Evolutionary conservation across 2,888 invertebrate genomes (phyloP), one percentile per base, ranked within the genome.

Genomic region (Heliconius sara): DNA sequence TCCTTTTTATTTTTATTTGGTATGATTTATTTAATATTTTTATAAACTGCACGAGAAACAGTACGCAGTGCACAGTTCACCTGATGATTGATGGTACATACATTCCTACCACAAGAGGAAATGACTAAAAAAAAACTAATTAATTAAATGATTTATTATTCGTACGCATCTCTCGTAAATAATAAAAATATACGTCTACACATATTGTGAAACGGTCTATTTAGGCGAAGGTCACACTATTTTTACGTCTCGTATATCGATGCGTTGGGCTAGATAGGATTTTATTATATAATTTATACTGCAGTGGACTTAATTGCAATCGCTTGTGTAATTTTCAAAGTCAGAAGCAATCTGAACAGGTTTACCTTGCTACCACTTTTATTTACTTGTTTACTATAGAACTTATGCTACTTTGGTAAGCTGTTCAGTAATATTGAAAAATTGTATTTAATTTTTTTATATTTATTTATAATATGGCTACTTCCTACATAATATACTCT

Each of bases 271-370:
- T 13, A 60, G 57, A 34, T 60, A 60, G 34, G 13, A 30, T 34
- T 73, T 34, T 73, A 72, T 34, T 73, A 73, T 34, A 60, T 34
- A 57, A 73, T 34, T 73, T 39, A 73, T 60, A 73, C 30, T 57
- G 52, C 57, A 72, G n/a, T 57, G 19, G 27, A 57, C 34, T 39
- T 39, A 13, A 34, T 60, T 60, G 60, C 34, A 60, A 25, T 60
- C 73, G 34, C 39, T 60, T 73, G 73, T n/a, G 60, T 39, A 60
- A 60, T 60, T 73, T 73, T 73, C 73, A 73, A 73, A 73, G 60
- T 73, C n/a, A 34, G 30, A 52, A 16, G 0, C 6, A 73, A n/a
- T 9, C 0, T 57, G 9, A 73, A 34, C 34, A 60, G 9, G 73
- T 57, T 73, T 60, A 60, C 73, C 73, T 73, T 73, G 73, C 16